Evolutionary conservation across 2,113 vertebrate genomes (phyloP), one percentile per base, ranked within the genome.

Genomic region (Connochaetes taurinus): DNA sequence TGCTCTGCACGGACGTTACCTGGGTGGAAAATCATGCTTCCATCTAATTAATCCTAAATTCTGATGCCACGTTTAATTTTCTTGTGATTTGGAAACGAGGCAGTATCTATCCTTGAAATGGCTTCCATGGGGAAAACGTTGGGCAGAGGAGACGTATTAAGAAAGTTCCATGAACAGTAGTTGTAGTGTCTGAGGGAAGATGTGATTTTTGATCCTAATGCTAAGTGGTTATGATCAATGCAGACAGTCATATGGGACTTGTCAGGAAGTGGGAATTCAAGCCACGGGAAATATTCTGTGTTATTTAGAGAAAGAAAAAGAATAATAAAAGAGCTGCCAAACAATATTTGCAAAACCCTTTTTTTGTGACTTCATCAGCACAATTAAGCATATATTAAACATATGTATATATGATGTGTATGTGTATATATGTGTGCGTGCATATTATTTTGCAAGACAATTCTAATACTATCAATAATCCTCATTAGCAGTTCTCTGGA

Each of bases 351-450:
- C 60, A 62, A 50, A 84, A 33, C 1, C 0, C 1, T 36, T 53
- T 76, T 43, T 52, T 71, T 45, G 27, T 83, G 60, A 33, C 5
- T 93, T 91, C 12, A 82, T 4, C 62, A 93, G 43, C 13, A 43
- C 0, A 55, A 45, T 76, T 23, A 25, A 40, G 1, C 8, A 71
- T 27, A 23, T 64, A 3, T 12, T 17, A 2, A 27, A 1, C 47
- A 8, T 53, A 82, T 14, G 53, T 50, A 45, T 17, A 31, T 10
- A 19, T 13, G 16, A 3, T 83, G 4, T n/a, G 8, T 83, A 1
- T 57, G 7, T 50, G 2, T 29, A 0, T 33, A 4, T 55, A 12
- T 74, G 19, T 67, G 2, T 71, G 0, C 14, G 0, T 29, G 19
- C 5, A 7, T 76, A 27, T 76, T 58, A 50, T 43, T 50, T 86